These are phyloP conservation scores for Dermolepida albohirtum DNA, from an alignment of 2,888 invertebrate species.

Conservation along the genomic window DNA sequence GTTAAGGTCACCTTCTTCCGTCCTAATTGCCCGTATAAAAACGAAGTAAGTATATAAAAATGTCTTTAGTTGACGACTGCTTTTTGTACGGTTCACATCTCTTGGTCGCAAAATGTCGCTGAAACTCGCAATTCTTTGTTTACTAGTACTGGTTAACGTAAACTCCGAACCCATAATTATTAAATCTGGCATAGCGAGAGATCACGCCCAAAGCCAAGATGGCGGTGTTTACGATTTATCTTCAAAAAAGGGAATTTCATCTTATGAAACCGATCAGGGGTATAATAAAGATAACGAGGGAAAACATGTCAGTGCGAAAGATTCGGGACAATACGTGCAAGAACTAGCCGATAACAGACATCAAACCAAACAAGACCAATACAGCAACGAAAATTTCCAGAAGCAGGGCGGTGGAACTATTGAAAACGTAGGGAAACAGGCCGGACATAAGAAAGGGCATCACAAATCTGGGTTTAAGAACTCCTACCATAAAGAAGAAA, in stretches of 20 bases:
- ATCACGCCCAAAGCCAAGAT: slow-evolving; percentile 48
- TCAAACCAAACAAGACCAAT: slow-evolving; percentile 56
- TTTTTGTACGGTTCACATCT: slow-evolving; percentile 16
- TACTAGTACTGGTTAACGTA: slow-evolving; percentile 16
- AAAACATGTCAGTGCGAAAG: slow-evolving; percentile 56
- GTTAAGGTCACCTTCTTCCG: slow-evolving; percentile 40
- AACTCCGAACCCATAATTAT: slow-evolving; percentile 48
- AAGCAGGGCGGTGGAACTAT: slow-evolving; percentile 56
- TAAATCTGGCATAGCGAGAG: slow-evolving; percentile 48
- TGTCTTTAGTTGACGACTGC: slow-evolving; percentile 29
- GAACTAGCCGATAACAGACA: slow-evolving; percentile 56
- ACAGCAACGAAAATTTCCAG: slow-evolving; percentile 57
- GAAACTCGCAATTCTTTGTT: background rate
- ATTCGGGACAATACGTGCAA: slow-evolving; percentile 57
- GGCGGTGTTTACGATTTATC: slow-evolving; percentile 49
- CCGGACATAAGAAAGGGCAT: slow-evolving; percentile 75
- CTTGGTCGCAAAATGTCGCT: slow-evolving; percentile 26
- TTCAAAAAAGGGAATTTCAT: slow-evolving; percentile 54
- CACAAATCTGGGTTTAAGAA: slow-evolving; percentile 78
- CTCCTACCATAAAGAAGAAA: slow-evolving; percentile 78
- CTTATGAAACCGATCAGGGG: slow-evolving; percentile 58
- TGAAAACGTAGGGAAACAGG: slow-evolving; percentile 56
- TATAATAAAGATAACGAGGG: slow-evolving; percentile 58
- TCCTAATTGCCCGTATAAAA: slow-evolving; percentile 40
- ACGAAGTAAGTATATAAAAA: slow-evolving; percentile 27